These are phyloP conservation scores for Malthinus flaveolus DNA, from an alignment of 2,888 invertebrate species.

Conservation along the genomic window DNA sequence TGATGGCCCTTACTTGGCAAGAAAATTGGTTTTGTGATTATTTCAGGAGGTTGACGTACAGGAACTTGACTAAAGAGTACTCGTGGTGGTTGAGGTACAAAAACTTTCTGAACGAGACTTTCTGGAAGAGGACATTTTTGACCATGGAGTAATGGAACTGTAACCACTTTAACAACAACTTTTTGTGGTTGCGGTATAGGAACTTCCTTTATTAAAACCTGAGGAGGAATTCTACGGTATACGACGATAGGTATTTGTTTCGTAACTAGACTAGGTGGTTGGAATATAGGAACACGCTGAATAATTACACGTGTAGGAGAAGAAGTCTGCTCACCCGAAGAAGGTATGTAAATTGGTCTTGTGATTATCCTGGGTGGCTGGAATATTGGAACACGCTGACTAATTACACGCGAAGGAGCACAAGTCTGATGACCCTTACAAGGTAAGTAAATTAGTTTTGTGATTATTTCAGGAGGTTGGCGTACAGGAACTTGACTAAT, in stretches of 20 bases:
- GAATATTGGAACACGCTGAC: background rate
- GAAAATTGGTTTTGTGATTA: constrained; percentile 14
- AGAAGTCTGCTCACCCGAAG: no score
- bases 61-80: constrained; percentile 6
- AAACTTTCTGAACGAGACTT: constrained; percentile 2
- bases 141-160: no score
- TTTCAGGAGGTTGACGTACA: constrained; percentile 11
- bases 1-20: background rate
- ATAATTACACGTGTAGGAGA: constrained; percentile 12
- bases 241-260: constrained; percentile 8
- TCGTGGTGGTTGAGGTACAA: constrained; percentile 4
- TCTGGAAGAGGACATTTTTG: no score
- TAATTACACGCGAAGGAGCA: background rate
- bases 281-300: constrained; percentile 5
- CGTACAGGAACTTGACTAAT: constrained; percentile 3
- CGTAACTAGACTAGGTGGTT: constrained; percentile 2
- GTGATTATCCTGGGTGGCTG: background rate
- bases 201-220: constrained; percentile 10
- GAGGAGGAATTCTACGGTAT: no score
- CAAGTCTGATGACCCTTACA: background rate
- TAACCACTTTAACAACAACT: constrained; percentile 6
- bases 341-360: background rate
- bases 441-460: background rate
- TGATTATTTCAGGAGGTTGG: constrained; percentile 2
- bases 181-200: constrained; percentile 5